phyloP scores from a whole-genome alignment of 2,888 invertebrate species.

The Arge pagana region DNA sequence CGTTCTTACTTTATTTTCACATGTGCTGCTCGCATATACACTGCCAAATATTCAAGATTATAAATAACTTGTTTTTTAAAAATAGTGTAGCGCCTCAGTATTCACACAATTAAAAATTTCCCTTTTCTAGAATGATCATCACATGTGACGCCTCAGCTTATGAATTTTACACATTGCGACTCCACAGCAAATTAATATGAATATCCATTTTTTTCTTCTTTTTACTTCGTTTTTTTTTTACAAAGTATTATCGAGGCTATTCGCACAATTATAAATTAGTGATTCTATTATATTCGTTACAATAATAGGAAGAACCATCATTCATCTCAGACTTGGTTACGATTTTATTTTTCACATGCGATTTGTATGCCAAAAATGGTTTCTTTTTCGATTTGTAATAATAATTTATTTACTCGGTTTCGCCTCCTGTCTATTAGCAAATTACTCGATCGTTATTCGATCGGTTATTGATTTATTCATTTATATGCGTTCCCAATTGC shows the following conservation, averaged over 20 bases:
- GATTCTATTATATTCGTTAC: conserved; percentile 42
- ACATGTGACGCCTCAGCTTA: conserved; percentile 22
- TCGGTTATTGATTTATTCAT: conserved; percentile 7
- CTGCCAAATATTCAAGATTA: conserved; percentile 43
- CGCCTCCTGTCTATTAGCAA: not conserved
- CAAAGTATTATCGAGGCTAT: conserved; percentile 39
- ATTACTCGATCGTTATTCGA: not conserved
- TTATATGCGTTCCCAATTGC: conserved; percentile 17
- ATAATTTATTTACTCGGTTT: conserved; percentile 5
- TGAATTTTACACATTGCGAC: conserved; percentile 16
- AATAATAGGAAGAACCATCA: conserved; percentile 48
- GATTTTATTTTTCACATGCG: conserved; percentile 21
- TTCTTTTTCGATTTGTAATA: conserved; percentile 10
- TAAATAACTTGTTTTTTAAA: conserved; percentile 49
- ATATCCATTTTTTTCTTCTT: not conserved
- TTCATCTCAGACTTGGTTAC: conserved; percentile 44
- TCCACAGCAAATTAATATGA: conserved; percentile 15
- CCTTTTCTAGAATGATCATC: conserved; percentile 30
- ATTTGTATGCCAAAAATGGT: conserved; percentile 18
- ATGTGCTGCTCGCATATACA: too few species aligned
- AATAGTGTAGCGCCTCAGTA: conserved; percentile 49
- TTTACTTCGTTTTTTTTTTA: conserved; percentile 29
- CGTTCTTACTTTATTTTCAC: too few species aligned
- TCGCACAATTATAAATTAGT: conserved; percentile 48
- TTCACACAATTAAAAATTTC: conserved; percentile 36